phyloP scores from a whole-genome alignment of 2,113 vertebrate genomes.

The Chaenogobius annularis region DNA sequence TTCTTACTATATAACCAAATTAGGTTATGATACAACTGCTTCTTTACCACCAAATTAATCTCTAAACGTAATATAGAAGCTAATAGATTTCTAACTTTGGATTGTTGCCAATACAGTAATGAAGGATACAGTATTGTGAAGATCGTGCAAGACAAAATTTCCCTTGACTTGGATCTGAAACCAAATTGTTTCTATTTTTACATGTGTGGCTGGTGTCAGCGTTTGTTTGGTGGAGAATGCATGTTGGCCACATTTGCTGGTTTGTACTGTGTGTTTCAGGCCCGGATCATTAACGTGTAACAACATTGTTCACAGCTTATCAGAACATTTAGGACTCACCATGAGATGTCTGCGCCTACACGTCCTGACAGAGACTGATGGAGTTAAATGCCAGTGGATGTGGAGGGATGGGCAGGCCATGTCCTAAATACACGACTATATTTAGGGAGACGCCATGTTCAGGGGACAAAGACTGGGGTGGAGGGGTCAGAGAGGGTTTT shows the following conservation, averaged over 20 bases:
- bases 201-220: not conserved
- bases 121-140: not conserved
- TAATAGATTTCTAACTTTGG: not conserved
- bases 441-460: conserved; percentile 44
- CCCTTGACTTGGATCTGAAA: not conserved
- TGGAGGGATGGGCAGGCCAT: conserved; percentile 14
- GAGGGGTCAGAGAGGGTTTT: conserved; percentile 22
- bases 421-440: conserved; percentile 61
- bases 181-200: not conserved
- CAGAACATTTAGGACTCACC: conserved; percentile 72
- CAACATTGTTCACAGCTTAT: conserved; percentile 79
- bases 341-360: conserved; percentile 59
- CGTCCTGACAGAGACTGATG: conserved; percentile 66
- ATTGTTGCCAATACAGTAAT: not conserved
- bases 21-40: not conserved
- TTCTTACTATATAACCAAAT: not conserved
- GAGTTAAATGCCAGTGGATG: conserved; percentile 54
- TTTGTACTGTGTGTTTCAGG: conserved; percentile 53
- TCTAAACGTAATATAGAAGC: not conserved
- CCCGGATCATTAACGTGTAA: conserved; percentile 70
- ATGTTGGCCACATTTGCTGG: conserved; percentile 21
- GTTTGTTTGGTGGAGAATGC: conserved; percentile 1
- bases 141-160: not conserved
- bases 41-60: not conserved
- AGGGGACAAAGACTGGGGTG: conserved; percentile 29